phyloP scores from a whole-genome alignment of 2,888 invertebrate species.

The Protodeltote pygarga region DNA sequence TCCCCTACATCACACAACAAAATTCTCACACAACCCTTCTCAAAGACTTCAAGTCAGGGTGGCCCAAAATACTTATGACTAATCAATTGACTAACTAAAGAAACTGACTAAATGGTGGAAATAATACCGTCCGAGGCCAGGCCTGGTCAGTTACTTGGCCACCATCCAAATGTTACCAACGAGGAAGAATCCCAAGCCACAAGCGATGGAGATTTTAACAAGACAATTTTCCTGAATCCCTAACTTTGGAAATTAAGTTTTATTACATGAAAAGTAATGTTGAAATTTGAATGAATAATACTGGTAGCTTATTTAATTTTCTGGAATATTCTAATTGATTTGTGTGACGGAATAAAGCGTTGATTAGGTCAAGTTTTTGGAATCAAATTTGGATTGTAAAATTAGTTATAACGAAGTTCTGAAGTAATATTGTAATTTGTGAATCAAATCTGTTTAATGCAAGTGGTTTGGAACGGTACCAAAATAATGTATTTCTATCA shows the following conservation, averaged over 20 bases:
- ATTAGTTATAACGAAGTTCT: conserved; percentile 2
- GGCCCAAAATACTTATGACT: conserved; percentile 57
- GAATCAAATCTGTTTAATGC: conserved; percentile 23
- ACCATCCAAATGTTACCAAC: conserved; percentile 40
- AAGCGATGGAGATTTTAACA: conserved; percentile 25
- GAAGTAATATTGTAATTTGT: conserved; percentile 15
- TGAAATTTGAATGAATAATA: conserved; percentile 9
- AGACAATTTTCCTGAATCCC: not conserved
- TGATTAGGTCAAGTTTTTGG: conserved; percentile 17
- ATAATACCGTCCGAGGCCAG: conserved; percentile 52
- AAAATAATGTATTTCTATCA: conserved; percentile 15
- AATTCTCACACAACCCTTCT: conserved; percentile 30
- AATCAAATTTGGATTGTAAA: conserved; percentile 11
- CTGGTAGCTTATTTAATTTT: not conserved
- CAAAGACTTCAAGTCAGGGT: conserved; percentile 35
- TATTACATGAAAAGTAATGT: conserved; percentile 2
- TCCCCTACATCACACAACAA: conserved; percentile 8
- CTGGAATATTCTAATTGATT: conserved; percentile 10
- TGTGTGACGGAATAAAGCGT: conserved; percentile 25
- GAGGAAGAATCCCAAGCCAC: conserved; percentile 14
- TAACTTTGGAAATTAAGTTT: not conserved
- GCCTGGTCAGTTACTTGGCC: conserved; percentile 48
- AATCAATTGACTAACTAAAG: conserved; percentile 60
- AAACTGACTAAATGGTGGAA: conserved; percentile 55
- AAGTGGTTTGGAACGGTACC: conserved; percentile 28